These are phyloP conservation scores for Chionodraco myersi DNA, from an alignment of 2,113 vertebrate genomes.

Conservation along the genomic window DNA sequence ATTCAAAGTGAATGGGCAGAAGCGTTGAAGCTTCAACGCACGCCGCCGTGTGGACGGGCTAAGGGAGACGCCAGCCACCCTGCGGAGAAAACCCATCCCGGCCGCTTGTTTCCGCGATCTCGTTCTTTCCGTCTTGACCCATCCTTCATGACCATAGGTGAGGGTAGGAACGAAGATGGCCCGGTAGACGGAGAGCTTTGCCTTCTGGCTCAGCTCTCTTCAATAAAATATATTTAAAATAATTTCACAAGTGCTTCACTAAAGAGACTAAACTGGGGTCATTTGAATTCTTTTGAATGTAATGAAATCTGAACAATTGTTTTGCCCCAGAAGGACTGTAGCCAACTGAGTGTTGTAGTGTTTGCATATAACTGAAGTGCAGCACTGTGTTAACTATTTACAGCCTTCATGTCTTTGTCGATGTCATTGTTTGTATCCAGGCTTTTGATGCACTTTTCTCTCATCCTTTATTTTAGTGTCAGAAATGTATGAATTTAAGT, in stretches of 20 bases:
- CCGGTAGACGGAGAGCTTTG: no score
- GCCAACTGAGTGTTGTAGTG: neutral
- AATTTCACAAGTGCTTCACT: neutral
- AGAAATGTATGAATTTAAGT: neutral
- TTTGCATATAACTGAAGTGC: neutral
- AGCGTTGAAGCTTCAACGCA: no score
- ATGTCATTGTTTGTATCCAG: neutral
- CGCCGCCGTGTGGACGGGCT: no score
- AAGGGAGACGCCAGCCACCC: no score
- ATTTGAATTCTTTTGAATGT: conserved; percentile 37
- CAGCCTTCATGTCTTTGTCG: conserved; percentile 16
- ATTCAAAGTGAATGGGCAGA: no score
- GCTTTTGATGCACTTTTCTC: conserved; percentile 7
- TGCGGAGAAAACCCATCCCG: no score
- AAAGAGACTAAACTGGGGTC: neutral
- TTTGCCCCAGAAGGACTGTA: conserved; percentile 24
- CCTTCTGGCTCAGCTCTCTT: no score
- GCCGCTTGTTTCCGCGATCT: no score
- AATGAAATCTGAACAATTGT: conserved; percentile 25
- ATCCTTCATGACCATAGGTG: no score
- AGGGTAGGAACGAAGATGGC: no score
- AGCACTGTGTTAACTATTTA: conserved; percentile 40
- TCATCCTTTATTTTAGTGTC: conserved; percentile 1
- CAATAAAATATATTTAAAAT: no score
- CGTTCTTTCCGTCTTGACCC: no score